Evolutionary conservation across 2,797 vertebrate species (phyloP).

Genomic region (Apogon talboti): DNA sequence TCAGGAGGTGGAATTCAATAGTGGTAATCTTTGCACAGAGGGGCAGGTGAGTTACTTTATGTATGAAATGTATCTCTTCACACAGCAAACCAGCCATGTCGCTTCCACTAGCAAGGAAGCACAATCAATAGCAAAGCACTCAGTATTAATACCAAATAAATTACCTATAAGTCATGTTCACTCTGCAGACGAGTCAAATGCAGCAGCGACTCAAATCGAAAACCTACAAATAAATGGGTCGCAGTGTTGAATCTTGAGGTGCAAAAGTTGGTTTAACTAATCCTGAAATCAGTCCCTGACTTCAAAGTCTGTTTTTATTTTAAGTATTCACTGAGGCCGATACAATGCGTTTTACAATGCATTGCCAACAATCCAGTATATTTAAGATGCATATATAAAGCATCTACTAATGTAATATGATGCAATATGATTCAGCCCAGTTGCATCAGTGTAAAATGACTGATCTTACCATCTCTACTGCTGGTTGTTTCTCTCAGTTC

Average conservation of each 20-base stretch:
- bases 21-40: conserved; percentile 46
- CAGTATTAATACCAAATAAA: conserved; percentile 63
- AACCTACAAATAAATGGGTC: conserved; percentile 19
- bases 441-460: too few relatives aligned
- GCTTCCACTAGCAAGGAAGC: conserved; percentile 33
- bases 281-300: too few relatives aligned
- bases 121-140: conserved; percentile 62
- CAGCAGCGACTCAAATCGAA: conserved; percentile 29
- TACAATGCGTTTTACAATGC: too few relatives aligned
- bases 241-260: not conserved
- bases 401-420: too few relatives aligned
- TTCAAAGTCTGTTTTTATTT: too few relatives aligned
- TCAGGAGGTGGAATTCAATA: conserved; percentile 57
- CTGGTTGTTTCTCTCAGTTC: too few relatives aligned
- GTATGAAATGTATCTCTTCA: conserved; percentile 62
- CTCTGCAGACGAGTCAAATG: conserved; percentile 13
- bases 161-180: conserved; percentile 49
- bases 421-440: too few relatives aligned
- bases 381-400: too few relatives aligned
- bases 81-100: conserved; percentile 53
- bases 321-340: too few relatives aligned
- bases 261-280: not conserved
- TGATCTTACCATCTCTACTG: too few relatives aligned
- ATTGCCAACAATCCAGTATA: too few relatives aligned
- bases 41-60: conserved; percentile 66